These are phyloP conservation scores for Nymphalis io DNA, from an alignment of 1,140 invertebrate genomes.

Conservation along the genomic window DNA sequence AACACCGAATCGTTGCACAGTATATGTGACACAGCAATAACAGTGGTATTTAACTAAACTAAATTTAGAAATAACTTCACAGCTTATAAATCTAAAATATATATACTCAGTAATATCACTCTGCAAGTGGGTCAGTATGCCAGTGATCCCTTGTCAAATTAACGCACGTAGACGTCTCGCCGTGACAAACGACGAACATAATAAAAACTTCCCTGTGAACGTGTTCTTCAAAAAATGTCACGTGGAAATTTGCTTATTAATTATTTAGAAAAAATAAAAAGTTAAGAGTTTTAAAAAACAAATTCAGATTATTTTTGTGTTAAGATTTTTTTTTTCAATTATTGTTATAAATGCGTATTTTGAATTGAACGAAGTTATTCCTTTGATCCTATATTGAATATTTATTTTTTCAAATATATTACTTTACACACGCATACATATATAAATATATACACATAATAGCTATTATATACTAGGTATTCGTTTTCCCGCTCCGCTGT, in stretches of 20 bases:
- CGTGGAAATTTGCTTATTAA: neutral
- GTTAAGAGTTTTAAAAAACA: neutral
- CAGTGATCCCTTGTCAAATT: slow-evolving; percentile 72
- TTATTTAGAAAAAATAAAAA: neutral
- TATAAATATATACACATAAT: no score
- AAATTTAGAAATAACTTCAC: slow-evolving; percentile 8
- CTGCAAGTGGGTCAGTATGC: slow-evolving; percentile 58
- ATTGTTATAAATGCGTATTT: no score
- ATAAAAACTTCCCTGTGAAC: slow-evolving; percentile 58
- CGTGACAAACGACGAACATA: slow-evolving; percentile 66
- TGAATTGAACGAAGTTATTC: no score
- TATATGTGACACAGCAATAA: neutral
- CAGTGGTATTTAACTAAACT: slow-evolving; percentile 10
- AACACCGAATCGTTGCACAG: no score
- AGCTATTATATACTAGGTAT: no score
- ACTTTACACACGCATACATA: no score
- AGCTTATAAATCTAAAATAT: slow-evolving; percentile 14
- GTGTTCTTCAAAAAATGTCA: slow-evolving; percentile 25
- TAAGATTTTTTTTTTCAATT: no score
- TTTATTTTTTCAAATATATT: no score
- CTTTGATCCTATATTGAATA: no score
- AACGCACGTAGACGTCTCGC: slow-evolving; percentile 61
- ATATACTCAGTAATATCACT: slow-evolving; percentile 35
- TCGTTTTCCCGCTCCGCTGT: no score
- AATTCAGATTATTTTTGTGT: no score